Evolutionary conservation across 2,113 vertebrate genomes (phyloP), one percentile per base, ranked within the genome.

Genomic region (Corythaixoides concolor): DNA sequence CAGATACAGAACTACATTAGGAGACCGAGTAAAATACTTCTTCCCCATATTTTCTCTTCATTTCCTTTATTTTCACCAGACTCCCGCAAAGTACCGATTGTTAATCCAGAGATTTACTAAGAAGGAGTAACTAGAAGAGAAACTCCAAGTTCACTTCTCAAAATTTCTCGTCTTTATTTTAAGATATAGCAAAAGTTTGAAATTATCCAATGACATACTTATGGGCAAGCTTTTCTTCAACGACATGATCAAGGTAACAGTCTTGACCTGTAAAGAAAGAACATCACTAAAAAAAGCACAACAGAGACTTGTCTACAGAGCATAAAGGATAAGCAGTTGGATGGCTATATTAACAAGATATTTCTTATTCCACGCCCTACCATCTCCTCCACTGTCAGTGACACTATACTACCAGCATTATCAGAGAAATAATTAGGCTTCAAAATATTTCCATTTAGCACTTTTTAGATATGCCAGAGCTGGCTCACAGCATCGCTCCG

Each of bases 211-310:
- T 33, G 6, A 94, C 97, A 53, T 98, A 98, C 98, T 8, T 14
- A 21, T 73, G 45, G 4, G 47, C 17, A 55, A 26, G 2, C 0
- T 52, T 50, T 77, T 97, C 88, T 50, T 96, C 94, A 50, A 11
- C 4, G 11, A 20, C 0, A 8, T 68, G 8, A 52, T 95, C 89
- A 21, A 11, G 16, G 79, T 14, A 35, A 59, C 43, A 72, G 86
- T 95, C 93, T 95, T 97, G 35, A 90, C 15, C 98, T 98, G 82
- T 24, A 96, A 95, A 96, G 82, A 83, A 96, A 96, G 33, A 93
- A 68, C 1, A 0, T 56, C 47, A 90, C 41, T 30, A 69, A 74
- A 70, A 87, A 58, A 63, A 41, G 7, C 33, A 6, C 14, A 84
- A 50, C 6, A 30, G 20, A 79, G 20, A 66, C 30, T 67, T 72